Base-by-base conservation (phyloP, 2,797 vertebrate genomes). In the Tauraco hartlaubi region DNA sequence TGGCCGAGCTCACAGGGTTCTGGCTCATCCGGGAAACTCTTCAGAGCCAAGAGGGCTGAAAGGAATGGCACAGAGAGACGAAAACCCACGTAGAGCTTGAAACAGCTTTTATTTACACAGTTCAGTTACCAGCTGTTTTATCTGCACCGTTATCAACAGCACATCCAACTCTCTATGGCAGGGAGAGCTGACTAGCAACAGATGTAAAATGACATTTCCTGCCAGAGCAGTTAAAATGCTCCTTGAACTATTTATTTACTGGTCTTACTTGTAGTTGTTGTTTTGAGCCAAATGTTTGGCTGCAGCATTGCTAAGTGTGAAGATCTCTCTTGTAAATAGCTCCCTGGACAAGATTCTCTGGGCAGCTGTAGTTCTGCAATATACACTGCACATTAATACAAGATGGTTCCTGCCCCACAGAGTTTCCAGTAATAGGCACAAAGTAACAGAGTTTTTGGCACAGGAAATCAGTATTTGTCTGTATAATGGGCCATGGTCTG, bases 1-100 rank as follows among this genome's bases (percentile, higher is more conserved):
- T 48, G 43, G 33, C 69, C 0, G 0, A n/a, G 64, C 55, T 74
- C n/a, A 8, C 22, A 4, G 0, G 0, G 49, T 26, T 83, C 12
- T 22, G 12, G 9, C 37, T 55, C 28, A 0, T 17, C 19, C 1
- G 1, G 15, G 41, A 63, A 66, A 6, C 25, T 46, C 56, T 11
- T 25, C 26, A 29, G 15, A 37, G 55, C 37, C 3, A 4, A 8
- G 6, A 37, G 9, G 9, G 43, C 55, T 55, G 35, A 66, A 86
- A 41, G 26, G 14, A 35, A 43, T 1, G 7, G 43, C 54, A 20
- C 33, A 56, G 19, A 77, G 66, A 78, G 25, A 28, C 17, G 59
- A 55, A 26, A 79, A 29, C n/a, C 55, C 22, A 6, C 0, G 0
- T 0, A 55, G 52, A 78, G 63, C 43, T 41, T 11, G 15, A 35